Evolutionary conservation across 2,888 invertebrate genomes (phyloP).

Genomic region (Apodemia mormo): DNA sequence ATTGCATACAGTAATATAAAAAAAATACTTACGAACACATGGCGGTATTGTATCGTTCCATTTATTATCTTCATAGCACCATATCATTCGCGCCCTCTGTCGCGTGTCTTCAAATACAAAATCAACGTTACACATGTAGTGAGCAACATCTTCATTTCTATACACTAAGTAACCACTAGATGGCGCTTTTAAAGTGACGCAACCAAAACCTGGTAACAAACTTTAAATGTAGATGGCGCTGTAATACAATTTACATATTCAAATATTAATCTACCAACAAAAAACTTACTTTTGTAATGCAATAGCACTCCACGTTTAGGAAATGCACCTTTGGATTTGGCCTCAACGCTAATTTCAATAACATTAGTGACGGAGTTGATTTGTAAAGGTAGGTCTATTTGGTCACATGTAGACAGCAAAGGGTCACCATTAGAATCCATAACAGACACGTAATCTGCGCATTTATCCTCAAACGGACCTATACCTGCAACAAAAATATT

Average conservation of each 20-base stretch:
- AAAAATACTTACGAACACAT: constrained; percentile 83
- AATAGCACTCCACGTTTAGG: constrained; percentile 85
- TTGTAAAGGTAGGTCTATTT: constrained; percentile 74
- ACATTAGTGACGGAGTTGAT: constrained; percentile 71
- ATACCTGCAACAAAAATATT: constrained; percentile 52
- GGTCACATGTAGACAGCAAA: constrained; percentile 78
- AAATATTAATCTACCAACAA: background rate
- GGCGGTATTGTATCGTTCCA: constrained; percentile 84
- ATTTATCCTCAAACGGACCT: constrained; percentile 72
- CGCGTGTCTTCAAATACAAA: constrained; percentile 86
- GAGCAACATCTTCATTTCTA: constrained; percentile 84
- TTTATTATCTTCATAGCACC: constrained; percentile 84
- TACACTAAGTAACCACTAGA: constrained; percentile 85
- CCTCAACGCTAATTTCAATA: constrained; percentile 71
- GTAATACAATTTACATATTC: background rate
- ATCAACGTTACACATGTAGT: constrained; percentile 86
- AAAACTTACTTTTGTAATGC: constrained; percentile 82
- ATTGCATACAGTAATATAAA: no score
- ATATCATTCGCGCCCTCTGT: constrained; percentile 81
- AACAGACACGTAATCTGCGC: constrained; percentile 78
- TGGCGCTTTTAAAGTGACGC: constrained; percentile 84
- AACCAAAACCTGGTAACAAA: constrained; percentile 82
- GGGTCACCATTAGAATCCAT: constrained; percentile 71
- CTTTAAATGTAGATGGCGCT: constrained; percentile 32
- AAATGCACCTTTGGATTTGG: constrained; percentile 74